phyloP scores from a whole-genome alignment of 2,888 invertebrate species.

The Leucophenga maculata region DNA sequence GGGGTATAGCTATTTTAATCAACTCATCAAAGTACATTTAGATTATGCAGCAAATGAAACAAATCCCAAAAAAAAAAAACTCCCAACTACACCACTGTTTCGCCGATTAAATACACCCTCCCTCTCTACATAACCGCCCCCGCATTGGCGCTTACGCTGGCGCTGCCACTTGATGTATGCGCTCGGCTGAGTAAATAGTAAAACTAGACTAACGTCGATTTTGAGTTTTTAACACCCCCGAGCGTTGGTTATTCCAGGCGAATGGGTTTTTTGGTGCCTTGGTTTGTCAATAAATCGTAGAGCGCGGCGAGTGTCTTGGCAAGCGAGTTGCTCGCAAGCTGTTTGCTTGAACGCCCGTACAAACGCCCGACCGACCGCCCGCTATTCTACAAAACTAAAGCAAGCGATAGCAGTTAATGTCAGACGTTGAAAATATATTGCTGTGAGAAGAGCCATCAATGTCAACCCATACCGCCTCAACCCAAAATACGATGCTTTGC shows the following conservation, averaged over 20 bases:
- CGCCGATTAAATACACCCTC: too few relatives aligned
- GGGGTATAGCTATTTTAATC: too few relatives aligned
- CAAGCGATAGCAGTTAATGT: slow-evolving; percentile 73
- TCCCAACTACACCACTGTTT: too few relatives aligned
- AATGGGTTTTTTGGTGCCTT: slow-evolving; percentile 27
- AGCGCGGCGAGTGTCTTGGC: slow-evolving; percentile 65
- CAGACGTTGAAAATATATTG: slow-evolving; percentile 73
- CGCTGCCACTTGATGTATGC: slow-evolving; percentile 5
- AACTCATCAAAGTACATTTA: too few relatives aligned
- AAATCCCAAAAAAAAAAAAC: too few relatives aligned
- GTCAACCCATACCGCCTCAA: slow-evolving; percentile 32
- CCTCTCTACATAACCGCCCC: background rate
- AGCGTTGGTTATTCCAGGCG: slow-evolving; percentile 11
- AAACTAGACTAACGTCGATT: slow-evolving; percentile 55
- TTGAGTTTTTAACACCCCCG: slow-evolving; percentile 52
- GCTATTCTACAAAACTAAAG: slow-evolving; percentile 53
- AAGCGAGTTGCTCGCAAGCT: slow-evolving; percentile 34
- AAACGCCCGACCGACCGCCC: slow-evolving; percentile 35
- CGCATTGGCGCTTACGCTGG: background rate
- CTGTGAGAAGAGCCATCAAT: slow-evolving; percentile 42
- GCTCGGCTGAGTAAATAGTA: slow-evolving; percentile 38
- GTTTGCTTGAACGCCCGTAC: slow-evolving; percentile 1
- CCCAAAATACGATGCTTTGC: too few relatives aligned
- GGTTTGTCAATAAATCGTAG: slow-evolving; percentile 72
- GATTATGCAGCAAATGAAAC: too few relatives aligned